Conservation (phyloP, 2,797 vertebrate genomes). For the Varecia variegata region DNA sequence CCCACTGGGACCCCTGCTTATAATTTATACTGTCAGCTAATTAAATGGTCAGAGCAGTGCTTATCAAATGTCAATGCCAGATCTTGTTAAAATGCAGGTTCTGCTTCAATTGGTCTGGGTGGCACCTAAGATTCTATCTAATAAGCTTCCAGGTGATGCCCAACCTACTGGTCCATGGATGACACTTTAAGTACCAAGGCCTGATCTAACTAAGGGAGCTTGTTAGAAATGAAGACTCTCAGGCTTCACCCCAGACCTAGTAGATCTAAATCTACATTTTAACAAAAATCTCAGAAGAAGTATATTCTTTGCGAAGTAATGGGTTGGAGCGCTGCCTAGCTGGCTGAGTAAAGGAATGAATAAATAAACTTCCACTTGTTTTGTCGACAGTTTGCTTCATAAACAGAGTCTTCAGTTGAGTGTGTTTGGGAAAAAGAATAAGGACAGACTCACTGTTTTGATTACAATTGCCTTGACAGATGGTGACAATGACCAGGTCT, state of each 20-base stretch:
- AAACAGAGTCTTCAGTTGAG: background rate
- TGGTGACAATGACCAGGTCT: background rate
- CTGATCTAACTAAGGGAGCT: background rate
- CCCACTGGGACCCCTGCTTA: background rate
- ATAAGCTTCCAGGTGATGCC: background rate
- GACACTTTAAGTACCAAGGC: background rate
- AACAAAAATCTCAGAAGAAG: conserved; percentile 8
- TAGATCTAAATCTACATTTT: background rate
- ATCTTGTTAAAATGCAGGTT: conserved; percentile 14
- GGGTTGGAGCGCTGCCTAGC: background rate
- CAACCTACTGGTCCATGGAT: background rate
- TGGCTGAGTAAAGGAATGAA: background rate
- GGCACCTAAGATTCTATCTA: background rate
- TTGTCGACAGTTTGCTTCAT: background rate
- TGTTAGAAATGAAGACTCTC: background rate
- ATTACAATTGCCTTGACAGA: conserved; percentile 1
- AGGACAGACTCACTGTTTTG: background rate
- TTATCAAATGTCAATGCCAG: background rate
- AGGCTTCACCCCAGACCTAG: background rate
- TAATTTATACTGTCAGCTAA: background rate
- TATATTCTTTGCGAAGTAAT: background rate
- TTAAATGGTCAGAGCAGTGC: background rate
- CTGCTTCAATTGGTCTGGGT: background rate
- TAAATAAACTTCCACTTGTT: conserved; percentile 4
- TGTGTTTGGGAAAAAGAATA: background rate